These are phyloP conservation scores for Drosophila prolongata DNA, from an alignment of 2,888 invertebrate species.

Conservation along the genomic window DNA sequence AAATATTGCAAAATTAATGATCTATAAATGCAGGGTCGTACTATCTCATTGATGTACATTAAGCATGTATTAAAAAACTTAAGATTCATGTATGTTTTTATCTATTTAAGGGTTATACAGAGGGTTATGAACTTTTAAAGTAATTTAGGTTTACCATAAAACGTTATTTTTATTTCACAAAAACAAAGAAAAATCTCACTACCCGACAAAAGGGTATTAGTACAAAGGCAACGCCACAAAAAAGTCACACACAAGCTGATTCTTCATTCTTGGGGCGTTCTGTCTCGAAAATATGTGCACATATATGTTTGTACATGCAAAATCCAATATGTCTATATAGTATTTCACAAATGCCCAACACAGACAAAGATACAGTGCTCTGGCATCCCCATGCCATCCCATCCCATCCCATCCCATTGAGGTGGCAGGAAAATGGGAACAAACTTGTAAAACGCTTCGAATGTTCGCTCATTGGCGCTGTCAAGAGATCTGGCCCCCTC, in stretches of 20 bases:
- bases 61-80: too few relatives aligned
- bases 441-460: slow-evolving; percentile 84
- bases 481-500: slow-evolving; percentile 64
- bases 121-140: too few relatives aligned
- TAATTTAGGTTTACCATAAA: too few relatives aligned
- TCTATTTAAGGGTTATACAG: too few relatives aligned
- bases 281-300: slow-evolving; percentile 28
- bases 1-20: too few relatives aligned
- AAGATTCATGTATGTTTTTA: too few relatives aligned
- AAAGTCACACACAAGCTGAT: slow-evolving; percentile 27
- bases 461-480: slow-evolving; percentile 84
- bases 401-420: slow-evolving; percentile 23
- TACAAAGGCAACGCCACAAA: not conserved
- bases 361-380: slow-evolving; percentile 38
- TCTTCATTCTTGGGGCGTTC: slow-evolving; percentile 44
- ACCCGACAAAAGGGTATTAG: slow-evolving; percentile 2
- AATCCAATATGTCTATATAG: slow-evolving; percentile 79
- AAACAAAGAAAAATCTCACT: too few relatives aligned
- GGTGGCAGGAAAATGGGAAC: slow-evolving; percentile 76
- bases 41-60: too few relatives aligned
- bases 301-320: slow-evolving; percentile 51
- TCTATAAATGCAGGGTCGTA: too few relatives aligned
- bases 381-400: slow-evolving; percentile 19
- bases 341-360: slow-evolving; percentile 67
- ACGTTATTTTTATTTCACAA: not conserved